Conservation (phyloP, 2,888 invertebrate species). For the Oeneis ivallda region DNA sequence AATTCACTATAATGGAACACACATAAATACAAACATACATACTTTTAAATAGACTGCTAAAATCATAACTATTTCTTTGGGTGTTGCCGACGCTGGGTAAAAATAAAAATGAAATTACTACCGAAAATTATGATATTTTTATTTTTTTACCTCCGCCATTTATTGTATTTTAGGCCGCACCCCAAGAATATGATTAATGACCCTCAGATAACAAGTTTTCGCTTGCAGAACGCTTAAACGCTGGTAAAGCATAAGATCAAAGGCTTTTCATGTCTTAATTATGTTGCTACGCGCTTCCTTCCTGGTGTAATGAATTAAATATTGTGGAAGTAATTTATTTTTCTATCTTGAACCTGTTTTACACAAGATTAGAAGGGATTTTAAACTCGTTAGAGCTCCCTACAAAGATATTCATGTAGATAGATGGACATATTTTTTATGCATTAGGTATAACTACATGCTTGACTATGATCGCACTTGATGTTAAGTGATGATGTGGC, state of each 20-base stretch:
- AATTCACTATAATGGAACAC: no score
- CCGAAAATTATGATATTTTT: no score
- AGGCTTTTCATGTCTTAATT: slow-evolving; percentile 41
- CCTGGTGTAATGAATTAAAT: slow-evolving; percentile 23
- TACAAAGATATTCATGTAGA: not conserved
- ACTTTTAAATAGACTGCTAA: no score
- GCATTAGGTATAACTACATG: no score
- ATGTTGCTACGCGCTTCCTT: slow-evolving; percentile 31
- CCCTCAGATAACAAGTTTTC: slow-evolving; percentile 60
- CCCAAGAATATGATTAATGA: slow-evolving; percentile 65
- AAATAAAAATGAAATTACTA: no score
- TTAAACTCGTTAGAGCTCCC: slow-evolving; percentile 6
- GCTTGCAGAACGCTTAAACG: slow-evolving; percentile 48
- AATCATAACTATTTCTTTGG: no score
- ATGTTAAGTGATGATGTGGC: no score
- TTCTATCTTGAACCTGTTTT: not conserved
- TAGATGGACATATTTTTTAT: no score
- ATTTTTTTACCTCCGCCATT: not conserved
- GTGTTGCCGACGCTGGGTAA: no score
- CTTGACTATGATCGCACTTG: no score
- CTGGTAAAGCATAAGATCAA: slow-evolving; percentile 40
- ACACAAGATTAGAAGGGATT: not conserved
- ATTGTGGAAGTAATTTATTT: slow-evolving; percentile 7
- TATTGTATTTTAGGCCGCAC: slow-evolving; percentile 33
- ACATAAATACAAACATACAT: no score